A percentile compares a stretch with the other conserved stretches of the same genome.
phyloP scores from a whole-genome alignment of 2,113 vertebrate genomes.

The Sapajus apella region DNA sequence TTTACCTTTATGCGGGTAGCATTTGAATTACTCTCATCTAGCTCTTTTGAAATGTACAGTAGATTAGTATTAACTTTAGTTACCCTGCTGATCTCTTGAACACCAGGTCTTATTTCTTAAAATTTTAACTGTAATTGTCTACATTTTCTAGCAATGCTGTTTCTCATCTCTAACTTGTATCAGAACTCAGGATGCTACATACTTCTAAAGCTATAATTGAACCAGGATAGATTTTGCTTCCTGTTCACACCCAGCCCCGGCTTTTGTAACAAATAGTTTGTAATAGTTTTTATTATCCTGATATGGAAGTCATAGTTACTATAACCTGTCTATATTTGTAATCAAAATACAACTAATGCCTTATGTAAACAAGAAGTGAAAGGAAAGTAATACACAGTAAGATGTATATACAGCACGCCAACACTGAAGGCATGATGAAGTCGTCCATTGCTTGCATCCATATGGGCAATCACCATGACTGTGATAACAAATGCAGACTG shows the following conservation, averaged over 20 bases:
- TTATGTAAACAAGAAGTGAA: not conserved
- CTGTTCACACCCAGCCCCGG: not conserved
- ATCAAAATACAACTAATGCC: not conserved
- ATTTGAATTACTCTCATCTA: not conserved
- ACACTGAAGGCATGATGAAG: not conserved
- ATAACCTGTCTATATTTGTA: not conserved
- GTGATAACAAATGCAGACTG: too few species aligned
- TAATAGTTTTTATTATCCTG: not conserved
- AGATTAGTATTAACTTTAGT: not conserved
- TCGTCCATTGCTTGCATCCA: accelerated
- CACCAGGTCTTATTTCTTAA: not conserved
- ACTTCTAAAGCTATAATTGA: not conserved
- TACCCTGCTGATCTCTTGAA: not conserved
- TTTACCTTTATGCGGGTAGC: not conserved
- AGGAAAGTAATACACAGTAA: not conserved
- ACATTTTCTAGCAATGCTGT: not conserved
- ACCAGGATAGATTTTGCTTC: not conserved
- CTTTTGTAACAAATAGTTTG: not conserved
- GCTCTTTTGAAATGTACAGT: not conserved
- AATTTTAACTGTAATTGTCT: not conserved
- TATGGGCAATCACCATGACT: too few species aligned
- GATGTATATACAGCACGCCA: not conserved
- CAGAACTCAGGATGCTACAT: not conserved
- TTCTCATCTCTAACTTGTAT: not conserved
- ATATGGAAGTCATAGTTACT: not conserved